Percentiles rank a stretch among this genome's conserved stretches.
Conservation (phyloP, 64 coral and sea anemone genomes). For the Pocillopora damicornis region DNA sequence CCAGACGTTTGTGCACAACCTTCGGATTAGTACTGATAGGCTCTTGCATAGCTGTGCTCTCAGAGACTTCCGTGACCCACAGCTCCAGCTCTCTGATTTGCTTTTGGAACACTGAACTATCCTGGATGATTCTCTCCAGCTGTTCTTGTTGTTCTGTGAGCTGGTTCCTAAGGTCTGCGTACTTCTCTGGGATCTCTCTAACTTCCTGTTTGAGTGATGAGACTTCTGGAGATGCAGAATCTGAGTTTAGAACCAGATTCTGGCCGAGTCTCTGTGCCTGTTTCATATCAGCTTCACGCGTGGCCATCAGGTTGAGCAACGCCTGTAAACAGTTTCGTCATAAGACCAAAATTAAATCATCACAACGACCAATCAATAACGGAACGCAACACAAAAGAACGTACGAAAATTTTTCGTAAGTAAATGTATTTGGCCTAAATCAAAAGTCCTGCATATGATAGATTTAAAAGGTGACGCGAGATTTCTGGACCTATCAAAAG, state of each 20-base stretch:
- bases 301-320: slow-evolving; percentile 59
- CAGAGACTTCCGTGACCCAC: slow-evolving; percentile 78
- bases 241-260: slow-evolving; percentile 60
- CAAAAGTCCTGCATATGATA: no score
- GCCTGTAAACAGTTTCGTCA: slow-evolving; percentile 28
- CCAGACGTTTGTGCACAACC: slow-evolving; percentile 72
- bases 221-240: slow-evolving; percentile 71
- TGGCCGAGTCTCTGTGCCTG: slow-evolving; percentile 71
- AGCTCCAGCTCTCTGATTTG: slow-evolving; percentile 74
- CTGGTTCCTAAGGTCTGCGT: slow-evolving; percentile 50
- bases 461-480: no score
- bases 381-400: no score
- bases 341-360: background rate
- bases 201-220: slow-evolving; percentile 73
- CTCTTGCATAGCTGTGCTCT: slow-evolving; percentile 67
- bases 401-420: no score
- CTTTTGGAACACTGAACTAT: slow-evolving; percentile 48
- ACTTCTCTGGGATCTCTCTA: slow-evolving; percentile 44
- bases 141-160: slow-evolving; percentile 64
- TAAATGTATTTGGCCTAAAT: no score
- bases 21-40: slow-evolving; percentile 79
- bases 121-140: slow-evolving; percentile 51
- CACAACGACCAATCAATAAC: no score
- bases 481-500: no score
- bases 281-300: slow-evolving; percentile 57